Conservation (phyloP, 2,797 vertebrate species). For the Pseudomugil gertrudae region DNA sequence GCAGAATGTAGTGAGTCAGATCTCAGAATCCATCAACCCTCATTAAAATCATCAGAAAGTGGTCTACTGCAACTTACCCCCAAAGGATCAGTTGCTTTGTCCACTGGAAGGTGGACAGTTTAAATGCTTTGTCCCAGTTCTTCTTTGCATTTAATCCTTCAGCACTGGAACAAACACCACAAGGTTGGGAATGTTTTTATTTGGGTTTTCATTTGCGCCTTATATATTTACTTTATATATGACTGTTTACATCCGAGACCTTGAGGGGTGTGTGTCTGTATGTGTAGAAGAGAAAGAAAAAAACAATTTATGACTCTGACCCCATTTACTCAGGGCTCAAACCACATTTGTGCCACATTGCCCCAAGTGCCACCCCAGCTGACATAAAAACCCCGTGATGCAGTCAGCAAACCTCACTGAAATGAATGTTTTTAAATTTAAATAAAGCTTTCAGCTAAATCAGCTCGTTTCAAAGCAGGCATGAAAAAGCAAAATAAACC, state of each 20-base stretch:
- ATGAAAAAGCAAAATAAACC: constrained; percentile 25
- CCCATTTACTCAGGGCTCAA: constrained; percentile 42
- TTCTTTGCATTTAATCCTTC: background rate
- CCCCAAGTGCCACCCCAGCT: constrained; percentile 13
- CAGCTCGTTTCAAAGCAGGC: constrained; percentile 53
- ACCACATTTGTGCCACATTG: constrained; percentile 22
- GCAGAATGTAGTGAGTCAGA: constrained; percentile 37
- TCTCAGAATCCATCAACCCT: constrained; percentile 30
- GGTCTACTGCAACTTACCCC: constrained; percentile 13
- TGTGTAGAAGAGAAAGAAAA: background rate
- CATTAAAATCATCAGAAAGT: constrained; percentile 38
- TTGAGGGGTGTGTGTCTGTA: constrained; percentile 8
- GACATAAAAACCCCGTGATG: constrained; percentile 1
- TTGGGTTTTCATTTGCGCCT: too few species aligned
- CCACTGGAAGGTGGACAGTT: constrained; percentile 12
- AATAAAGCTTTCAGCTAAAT: too few species aligned
- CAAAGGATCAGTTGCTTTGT: too few species aligned
- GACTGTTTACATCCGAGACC: background rate
- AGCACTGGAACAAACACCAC: constrained; percentile 1
- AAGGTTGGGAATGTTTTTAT: background rate
- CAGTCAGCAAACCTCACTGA: constrained; percentile 22
- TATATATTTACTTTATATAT: constrained; percentile 6
- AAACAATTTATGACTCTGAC: constrained; percentile 20
- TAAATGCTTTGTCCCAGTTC: constrained; percentile 3
- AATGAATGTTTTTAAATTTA: constrained; percentile 39